Conservation (phyloP, 2,888 invertebrate species). For the Athalia rosae region DNA sequence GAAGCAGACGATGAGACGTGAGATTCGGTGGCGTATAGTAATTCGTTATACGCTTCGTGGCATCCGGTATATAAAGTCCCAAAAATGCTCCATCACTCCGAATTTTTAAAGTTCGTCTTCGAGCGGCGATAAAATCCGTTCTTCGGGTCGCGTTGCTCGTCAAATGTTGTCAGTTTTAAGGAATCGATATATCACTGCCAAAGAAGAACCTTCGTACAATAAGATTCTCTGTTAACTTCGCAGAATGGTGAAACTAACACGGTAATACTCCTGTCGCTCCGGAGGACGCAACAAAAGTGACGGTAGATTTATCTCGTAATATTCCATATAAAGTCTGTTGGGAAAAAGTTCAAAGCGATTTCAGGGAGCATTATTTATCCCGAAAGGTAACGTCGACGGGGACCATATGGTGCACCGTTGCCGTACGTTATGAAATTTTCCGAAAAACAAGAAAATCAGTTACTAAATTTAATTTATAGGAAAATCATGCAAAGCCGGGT, state of each 20-base stretch:
- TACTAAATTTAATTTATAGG: neutral
- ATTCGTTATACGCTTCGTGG: neutral
- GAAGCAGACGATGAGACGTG: neutral
- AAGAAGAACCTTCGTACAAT: neutral
- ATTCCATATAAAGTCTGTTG: too few species aligned
- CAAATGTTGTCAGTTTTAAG: neutral
- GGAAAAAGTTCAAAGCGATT: too few species aligned
- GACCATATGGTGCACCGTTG: neutral
- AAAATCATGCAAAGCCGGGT: slow-evolving; percentile 13
- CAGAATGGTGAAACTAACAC: too few species aligned
- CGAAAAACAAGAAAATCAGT: neutral
- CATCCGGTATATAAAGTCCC: slow-evolving; percentile 14
- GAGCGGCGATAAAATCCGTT: slow-evolving; percentile 12
- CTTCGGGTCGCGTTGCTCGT: slow-evolving; percentile 25
- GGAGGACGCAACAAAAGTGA: too few species aligned
- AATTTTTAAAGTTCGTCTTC: slow-evolving; percentile 13
- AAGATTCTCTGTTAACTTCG: too few species aligned
- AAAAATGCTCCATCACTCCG: slow-evolving; percentile 3
- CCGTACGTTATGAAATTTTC: neutral
- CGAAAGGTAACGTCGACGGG: too few species aligned
- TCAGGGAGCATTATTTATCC: too few species aligned
- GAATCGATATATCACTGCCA: slow-evolving; percentile 5
- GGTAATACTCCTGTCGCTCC: too few species aligned
- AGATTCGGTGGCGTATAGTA: neutral
- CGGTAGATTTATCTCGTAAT: too few species aligned